Percentiles rank a stretch among this genome's conserved stretches.
These are phyloP conservation scores for Cyrtorhinus lividipennis DNA, from an alignment of 1,140 invertebrate species.

Conservation along the genomic window DNA sequence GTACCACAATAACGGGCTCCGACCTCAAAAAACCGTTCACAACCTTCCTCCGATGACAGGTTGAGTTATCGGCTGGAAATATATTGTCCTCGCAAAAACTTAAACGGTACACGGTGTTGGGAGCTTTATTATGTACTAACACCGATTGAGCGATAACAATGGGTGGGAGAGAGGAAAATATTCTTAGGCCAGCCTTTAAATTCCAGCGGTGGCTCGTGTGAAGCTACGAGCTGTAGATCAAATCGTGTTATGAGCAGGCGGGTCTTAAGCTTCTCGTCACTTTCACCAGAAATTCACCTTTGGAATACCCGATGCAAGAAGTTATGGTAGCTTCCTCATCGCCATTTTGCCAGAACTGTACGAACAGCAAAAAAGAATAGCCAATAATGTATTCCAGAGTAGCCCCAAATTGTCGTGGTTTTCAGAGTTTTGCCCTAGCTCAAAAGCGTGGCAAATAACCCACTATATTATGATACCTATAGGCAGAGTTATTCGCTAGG, in stretches of 20 bases:
- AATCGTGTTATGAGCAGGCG: background rate
- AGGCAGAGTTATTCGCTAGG: too few relatives aligned
- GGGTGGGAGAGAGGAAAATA: background rate
- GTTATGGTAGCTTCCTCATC: too few relatives aligned
- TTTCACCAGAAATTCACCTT: background rate
- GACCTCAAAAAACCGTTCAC: too few relatives aligned
- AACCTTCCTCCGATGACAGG: background rate
- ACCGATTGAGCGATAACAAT: background rate
- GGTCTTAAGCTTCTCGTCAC: background rate
- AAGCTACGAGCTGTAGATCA: background rate
- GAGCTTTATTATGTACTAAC: background rate
- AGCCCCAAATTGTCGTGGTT: too few relatives aligned
- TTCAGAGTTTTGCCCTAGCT: too few relatives aligned
- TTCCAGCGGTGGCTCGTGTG: background rate
- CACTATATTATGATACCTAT: too few relatives aligned
- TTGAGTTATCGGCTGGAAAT: background rate
- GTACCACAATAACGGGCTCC: too few relatives aligned
- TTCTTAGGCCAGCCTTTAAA: background rate
- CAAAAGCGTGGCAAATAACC: too few relatives aligned
- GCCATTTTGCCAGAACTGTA: too few relatives aligned
- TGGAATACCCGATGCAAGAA: too few relatives aligned
- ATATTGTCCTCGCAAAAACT: background rate
- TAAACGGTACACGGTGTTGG: background rate
- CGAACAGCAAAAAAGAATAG: too few relatives aligned
- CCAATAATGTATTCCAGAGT: too few relatives aligned